Base-by-base conservation (phyloP, 1,140 invertebrate genomes). In the Solenopsis fugax region DNA sequence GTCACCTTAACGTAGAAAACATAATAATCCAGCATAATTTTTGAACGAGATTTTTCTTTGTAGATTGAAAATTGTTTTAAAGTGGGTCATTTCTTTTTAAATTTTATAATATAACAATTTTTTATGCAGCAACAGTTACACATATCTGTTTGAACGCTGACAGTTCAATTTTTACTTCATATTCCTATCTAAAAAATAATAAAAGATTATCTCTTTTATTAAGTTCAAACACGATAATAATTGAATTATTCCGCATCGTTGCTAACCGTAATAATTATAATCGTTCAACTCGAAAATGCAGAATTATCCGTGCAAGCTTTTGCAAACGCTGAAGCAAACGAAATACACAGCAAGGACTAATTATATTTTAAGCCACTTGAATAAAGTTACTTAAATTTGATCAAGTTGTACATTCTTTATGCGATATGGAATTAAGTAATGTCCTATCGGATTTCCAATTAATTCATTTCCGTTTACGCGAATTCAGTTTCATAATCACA, bases 1-100 rank as follows among this genome's bases (percentile, higher is more conserved):
- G 4, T 65, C 34, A 16, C n/a, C 12, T n/a, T n/a, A 52, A 21
- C 0, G 10, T 12, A 21, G 48, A 75, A 62, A 84, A 24, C 34
- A 84, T 73, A 50, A 82, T 82, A 82, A 82, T 73, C 80, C 41
- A 58, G 18, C 16, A 67, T 18, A n/a, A 45, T 65, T 65, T n/a
- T 54, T 29, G 29, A 29, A 24, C 9, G 2, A 10, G 0, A 52
- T 13, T 45, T 29, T 56, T 29, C 5, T 18, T 3, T 16, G 12
- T 2, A 5, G 2, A n/a, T 34, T 41, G 13, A 6, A 71, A 54
- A 77, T 45, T 62, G 24, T 69, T 16, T 69, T 37, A 71, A 56
- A 77, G n/a, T 64, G 48, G 48, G 3, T 69, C n/a, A 29, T 52
- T n/a, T n/a, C 0, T 2, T n/a, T 62, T 71, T 29, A 37, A 37